Evolutionary conservation across 2,797 vertebrate genomes (phyloP).

Genomic region (Macropus fuliginosus): DNA sequence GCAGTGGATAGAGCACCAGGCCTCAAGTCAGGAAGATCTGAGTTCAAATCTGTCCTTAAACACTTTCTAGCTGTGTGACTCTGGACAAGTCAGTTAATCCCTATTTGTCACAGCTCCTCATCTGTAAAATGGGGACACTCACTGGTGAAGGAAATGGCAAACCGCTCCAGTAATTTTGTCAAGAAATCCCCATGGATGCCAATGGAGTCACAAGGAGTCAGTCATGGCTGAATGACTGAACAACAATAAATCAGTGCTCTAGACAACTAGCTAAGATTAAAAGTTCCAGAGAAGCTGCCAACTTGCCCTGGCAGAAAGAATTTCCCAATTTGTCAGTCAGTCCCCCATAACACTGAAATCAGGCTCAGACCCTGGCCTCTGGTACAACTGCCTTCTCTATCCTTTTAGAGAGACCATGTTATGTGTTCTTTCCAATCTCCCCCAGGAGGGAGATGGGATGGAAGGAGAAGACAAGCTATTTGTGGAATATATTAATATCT

Average conservation of each 20-base stretch:
- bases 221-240: background rate
- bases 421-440: background rate
- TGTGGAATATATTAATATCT: background rate
- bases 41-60: background rate
- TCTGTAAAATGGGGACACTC: background rate
- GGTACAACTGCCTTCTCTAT: background rate
- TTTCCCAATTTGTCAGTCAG: background rate
- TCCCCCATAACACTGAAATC: background rate
- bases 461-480: background rate
- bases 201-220: background rate
- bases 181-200: background rate
- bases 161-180: background rate
- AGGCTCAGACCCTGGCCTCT: background rate
- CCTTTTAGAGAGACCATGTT: background rate
- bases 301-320: background rate
- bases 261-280: background rate
- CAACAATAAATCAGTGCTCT: background rate
- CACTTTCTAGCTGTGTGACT: background rate
- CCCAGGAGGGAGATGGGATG: background rate
- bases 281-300: background rate
- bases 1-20: background rate
- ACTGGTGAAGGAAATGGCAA: background rate
- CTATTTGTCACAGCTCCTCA: background rate
- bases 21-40: background rate
- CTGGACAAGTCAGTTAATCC: background rate